phyloP scores from a whole-genome alignment of 92 coral and sea anemone genomes.

The Chrysogorgia sp. region DNA sequence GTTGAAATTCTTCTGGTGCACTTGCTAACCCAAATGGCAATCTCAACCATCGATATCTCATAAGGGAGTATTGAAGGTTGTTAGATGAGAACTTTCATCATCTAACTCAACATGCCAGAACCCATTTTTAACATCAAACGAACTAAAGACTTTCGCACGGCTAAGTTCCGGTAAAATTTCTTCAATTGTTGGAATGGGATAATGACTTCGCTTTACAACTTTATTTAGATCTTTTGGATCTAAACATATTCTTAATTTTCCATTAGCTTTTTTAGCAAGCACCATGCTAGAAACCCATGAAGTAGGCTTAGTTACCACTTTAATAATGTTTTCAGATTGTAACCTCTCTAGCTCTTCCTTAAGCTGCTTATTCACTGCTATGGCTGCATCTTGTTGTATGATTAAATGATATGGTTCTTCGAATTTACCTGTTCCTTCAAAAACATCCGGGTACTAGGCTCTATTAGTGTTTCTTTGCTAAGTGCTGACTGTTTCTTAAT shows the following conservation, averaged over 20 bases:
- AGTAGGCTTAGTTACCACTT: slow-evolving; percentile 52
- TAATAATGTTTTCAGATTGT: slow-evolving; percentile 1
- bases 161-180: slow-evolving; percentile 40
- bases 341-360: too few species aligned
- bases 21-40: slow-evolving; percentile 25
- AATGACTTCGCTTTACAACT: slow-evolving; percentile 45
- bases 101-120: slow-evolving; percentile 37
- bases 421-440: slow-evolving; percentile 49
- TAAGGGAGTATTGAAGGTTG: slow-evolving; percentile 44
- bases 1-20: slow-evolving; percentile 36
- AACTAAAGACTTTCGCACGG: slow-evolving; percentile 46
- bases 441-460: slow-evolving; percentile 54
- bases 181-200: slow-evolving; percentile 52
- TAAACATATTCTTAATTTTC: slow-evolving; percentile 39
- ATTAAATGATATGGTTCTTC: slow-evolving; percentile 50
- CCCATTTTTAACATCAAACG: too few species aligned
- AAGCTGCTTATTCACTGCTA: slow-evolving; percentile 49
- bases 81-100: slow-evolving; percentile 45
- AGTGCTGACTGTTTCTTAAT: slow-evolving; percentile 3
- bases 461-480: slow-evolving; percentile 38
- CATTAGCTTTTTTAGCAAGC: slow-evolving; percentile 40
- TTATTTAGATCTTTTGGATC: slow-evolving; percentile 54
- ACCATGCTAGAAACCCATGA: slow-evolving; percentile 56
- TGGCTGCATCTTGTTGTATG: slow-evolving; percentile 24
- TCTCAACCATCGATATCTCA: slow-evolving; percentile 38